Evolutionary conservation across 1,140 invertebrate species (phyloP).

Genomic region (Dendrolimus punctatus): DNA sequence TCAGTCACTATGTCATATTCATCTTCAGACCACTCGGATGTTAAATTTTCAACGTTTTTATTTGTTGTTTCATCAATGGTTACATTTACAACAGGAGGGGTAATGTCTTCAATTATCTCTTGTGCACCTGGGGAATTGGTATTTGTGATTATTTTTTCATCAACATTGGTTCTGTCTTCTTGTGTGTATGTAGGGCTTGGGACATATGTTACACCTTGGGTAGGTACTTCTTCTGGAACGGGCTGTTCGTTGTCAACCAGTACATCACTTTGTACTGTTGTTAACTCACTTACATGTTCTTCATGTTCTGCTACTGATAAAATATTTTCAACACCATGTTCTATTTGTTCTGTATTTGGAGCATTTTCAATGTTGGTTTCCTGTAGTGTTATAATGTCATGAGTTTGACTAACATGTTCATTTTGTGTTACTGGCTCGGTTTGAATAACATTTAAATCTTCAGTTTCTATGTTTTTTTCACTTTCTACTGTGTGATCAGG

Average conservation of each 20-base stretch:
- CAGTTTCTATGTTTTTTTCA: no score
- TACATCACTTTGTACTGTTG: no score
- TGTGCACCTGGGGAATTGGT: not conserved
- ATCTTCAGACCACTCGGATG: constrained; percentile 66
- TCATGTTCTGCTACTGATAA: no score
- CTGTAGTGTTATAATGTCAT: no score
- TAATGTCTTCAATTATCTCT: no score
- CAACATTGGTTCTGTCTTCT: constrained; percentile 1
- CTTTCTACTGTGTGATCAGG: constrained; percentile 3
- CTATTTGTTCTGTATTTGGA: no score
- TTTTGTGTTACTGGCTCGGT: not conserved
- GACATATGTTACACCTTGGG: not conserved
- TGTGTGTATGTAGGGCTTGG: constrained; percentile 4
- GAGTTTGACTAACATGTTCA: no score
- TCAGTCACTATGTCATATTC: constrained; percentile 30
- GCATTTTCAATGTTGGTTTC: no score
- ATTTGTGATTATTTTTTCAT: not conserved
- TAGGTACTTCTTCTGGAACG: not conserved
- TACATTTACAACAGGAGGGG: not conserved
- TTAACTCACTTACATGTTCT: no score
- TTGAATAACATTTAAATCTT: not conserved
- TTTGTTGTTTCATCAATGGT: constrained; percentile 13
- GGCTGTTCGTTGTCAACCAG: not conserved
- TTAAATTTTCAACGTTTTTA: constrained; percentile 42
- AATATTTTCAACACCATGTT: no score